Conservation (phyloP, 2,888 invertebrate genomes). For the Gari tellinella region DNA sequence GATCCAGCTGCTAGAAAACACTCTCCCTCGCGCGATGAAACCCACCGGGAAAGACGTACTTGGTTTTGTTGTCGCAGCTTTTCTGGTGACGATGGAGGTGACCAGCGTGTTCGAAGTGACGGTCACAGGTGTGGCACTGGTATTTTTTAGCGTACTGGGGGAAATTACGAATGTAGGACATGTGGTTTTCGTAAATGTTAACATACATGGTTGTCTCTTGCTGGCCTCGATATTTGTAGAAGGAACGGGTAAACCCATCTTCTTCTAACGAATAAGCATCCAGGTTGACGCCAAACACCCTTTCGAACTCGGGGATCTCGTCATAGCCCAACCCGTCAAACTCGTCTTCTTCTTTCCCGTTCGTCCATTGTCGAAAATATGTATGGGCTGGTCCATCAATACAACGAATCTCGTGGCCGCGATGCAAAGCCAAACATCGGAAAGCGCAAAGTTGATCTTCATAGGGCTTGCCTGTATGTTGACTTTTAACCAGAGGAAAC, state of each 20-base stretch:
- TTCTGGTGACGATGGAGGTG: conserved; percentile 32
- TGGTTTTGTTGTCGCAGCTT: conserved; percentile 29
- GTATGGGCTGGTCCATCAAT: conserved; percentile 4
- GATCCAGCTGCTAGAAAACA: conserved; percentile 33
- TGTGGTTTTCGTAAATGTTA: conserved; percentile 45
- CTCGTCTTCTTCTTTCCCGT: neutral
- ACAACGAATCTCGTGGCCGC: conserved; percentile 8
- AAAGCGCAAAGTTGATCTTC: too few species aligned
- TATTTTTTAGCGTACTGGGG: conserved; percentile 22
- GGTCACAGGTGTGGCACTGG: conserved; percentile 43
- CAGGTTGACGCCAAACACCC: conserved; percentile 27
- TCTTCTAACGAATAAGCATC: conserved; percentile 35
- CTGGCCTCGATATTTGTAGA: conserved; percentile 31
- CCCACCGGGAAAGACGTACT: conserved; percentile 31
- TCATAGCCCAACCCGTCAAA: conserved; percentile 5
- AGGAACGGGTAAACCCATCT: conserved; percentile 22
- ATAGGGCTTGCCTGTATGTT: too few species aligned
- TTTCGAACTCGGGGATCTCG: conserved; percentile 34
- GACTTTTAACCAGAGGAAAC: too few species aligned
- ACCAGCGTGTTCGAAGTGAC: conserved; percentile 18
- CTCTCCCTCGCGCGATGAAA: conserved; percentile 9
- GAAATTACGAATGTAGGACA: conserved; percentile 34
- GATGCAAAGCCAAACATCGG: too few species aligned
- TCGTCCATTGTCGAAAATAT: conserved; percentile 7
- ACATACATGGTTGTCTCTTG: conserved; percentile 35